Conservation (phyloP, 2,113 vertebrate species). For the Austrofundulus limnaeus region DNA sequence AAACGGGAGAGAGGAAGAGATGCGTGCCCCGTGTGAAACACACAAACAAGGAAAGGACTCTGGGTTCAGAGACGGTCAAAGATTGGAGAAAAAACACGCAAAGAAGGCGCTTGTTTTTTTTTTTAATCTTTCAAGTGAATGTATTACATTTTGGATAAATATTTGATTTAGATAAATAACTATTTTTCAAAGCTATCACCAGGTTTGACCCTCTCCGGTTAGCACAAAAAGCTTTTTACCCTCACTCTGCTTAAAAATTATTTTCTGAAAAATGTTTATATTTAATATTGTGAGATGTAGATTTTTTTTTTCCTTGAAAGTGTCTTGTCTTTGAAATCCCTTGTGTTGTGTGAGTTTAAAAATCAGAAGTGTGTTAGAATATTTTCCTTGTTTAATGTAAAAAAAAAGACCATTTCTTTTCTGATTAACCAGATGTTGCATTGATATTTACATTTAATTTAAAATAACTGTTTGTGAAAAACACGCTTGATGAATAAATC, state of each 20-base stretch:
- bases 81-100: background rate
- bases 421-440: background rate
- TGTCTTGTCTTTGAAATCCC: slow-evolving; percentile 32
- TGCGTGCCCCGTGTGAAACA: slow-evolving; percentile 20
- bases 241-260: slow-evolving; percentile 52
- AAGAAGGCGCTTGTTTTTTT: slow-evolving; percentile 28
- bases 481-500: background rate
- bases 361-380: slow-evolving; percentile 14
- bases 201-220: slow-evolving; percentile 10
- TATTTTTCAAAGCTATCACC: slow-evolving; percentile 23
- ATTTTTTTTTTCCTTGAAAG: slow-evolving; percentile 38
- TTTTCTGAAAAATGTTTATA: slow-evolving; percentile 68
- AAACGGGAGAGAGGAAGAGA: slow-evolving; percentile 4
- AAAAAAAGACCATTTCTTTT: slow-evolving; percentile 1
- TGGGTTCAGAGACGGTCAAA: slow-evolving; percentile 71
- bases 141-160: slow-evolving; percentile 30
- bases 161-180: slow-evolving; percentile 9
- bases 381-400: slow-evolving; percentile 16
- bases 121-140: slow-evolving; percentile 44
- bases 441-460: slow-evolving; percentile 3
- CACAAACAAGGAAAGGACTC: background rate
- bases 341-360: slow-evolving; percentile 37
- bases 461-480: background rate
- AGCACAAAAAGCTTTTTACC: slow-evolving; percentile 32
- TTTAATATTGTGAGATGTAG: slow-evolving; percentile 66